Evolutionary conservation across 1,140 invertebrate genomes (phyloP).

Genomic region (Drosophila baimaii): DNA sequence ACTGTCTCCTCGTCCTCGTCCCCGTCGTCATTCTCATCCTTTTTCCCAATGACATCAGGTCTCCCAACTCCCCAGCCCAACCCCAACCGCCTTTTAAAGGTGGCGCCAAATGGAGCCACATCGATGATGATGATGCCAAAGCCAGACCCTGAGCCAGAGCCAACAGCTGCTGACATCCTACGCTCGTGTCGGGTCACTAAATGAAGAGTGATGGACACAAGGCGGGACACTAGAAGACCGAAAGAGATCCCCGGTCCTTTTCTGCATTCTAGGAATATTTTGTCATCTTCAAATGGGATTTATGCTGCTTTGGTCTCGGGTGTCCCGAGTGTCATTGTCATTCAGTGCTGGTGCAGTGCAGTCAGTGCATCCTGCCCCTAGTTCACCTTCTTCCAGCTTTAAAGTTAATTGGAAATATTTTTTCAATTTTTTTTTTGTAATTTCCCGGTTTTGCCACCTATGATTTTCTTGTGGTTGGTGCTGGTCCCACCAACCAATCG

Average conservation of each 20-base stretch:
- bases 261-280: slow-evolving; percentile 57
- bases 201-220: slow-evolving; percentile 78
- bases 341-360: slow-evolving; percentile 11
- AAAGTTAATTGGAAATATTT: slow-evolving; percentile 79
- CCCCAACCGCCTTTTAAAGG: neutral
- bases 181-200: slow-evolving; percentile 73
- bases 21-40: neutral
- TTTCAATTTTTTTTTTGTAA: slow-evolving; percentile 69
- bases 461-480: slow-evolving; percentile 24
- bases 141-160: slow-evolving; percentile 27
- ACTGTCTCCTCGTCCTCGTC: neutral
- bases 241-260: neutral
- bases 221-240: neutral
- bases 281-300: slow-evolving; percentile 79
- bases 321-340: slow-evolving; percentile 23
- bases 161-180: slow-evolving; percentile 71
- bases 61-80: neutral
- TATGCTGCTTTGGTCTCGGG: slow-evolving; percentile 46
- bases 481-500: slow-evolving; percentile 59
- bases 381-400: slow-evolving; percentile 52
- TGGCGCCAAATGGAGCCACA: slow-evolving; percentile 50
- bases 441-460: slow-evolving; percentile 60
- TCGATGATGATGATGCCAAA: slow-evolving; percentile 62
- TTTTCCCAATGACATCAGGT: neutral
- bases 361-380: neutral